phyloP scores from a whole-genome alignment of 2,888 invertebrate genomes.

The Platypus cylindrus region DNA sequence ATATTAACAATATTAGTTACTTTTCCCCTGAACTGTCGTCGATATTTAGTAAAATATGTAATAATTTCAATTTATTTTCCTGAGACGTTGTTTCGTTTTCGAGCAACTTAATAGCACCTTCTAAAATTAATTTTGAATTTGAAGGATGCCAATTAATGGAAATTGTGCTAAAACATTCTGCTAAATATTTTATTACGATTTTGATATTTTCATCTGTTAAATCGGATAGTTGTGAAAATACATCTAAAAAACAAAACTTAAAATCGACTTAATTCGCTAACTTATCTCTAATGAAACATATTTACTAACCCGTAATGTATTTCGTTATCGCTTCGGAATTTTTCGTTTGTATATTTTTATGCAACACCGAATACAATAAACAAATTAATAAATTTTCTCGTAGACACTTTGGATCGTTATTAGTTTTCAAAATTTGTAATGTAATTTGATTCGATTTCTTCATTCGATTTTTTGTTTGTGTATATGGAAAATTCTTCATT shows the following conservation, averaged over 20 bases:
- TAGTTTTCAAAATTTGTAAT: constrained; percentile 32
- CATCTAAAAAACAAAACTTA: constrained; percentile 4
- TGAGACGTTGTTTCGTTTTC: constrained; percentile 13
- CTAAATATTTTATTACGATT: constrained; percentile 19
- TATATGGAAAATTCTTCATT: constrained; percentile 46
- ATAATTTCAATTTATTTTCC: constrained; percentile 29
- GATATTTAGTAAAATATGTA: constrained; percentile 37
- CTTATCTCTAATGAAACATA: neutral
- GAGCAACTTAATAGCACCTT: constrained; percentile 18
- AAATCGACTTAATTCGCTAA: constrained; percentile 4
- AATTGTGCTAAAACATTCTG: constrained; percentile 19
- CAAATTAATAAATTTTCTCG: constrained; percentile 43
- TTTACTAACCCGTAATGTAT: constrained; percentile 39
- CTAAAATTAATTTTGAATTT: constrained; percentile 18
- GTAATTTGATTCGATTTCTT: constrained; percentile 30
- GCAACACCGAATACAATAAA: constrained; percentile 40
- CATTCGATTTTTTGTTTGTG: constrained; percentile 30
- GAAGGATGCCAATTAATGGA: constrained; percentile 19
- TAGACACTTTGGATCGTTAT: constrained; percentile 35
- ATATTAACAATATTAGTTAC: constrained; percentile 14
- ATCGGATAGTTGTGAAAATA: constrained; percentile 12
- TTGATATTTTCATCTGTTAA: constrained; percentile 16
- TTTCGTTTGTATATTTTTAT: constrained; percentile 32
- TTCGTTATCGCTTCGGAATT: constrained; percentile 35
- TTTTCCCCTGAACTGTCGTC: constrained; percentile 31